Base-by-base conservation (phyloP, 2,113 vertebrate species). In the Xiphophorus maculatus region DNA sequence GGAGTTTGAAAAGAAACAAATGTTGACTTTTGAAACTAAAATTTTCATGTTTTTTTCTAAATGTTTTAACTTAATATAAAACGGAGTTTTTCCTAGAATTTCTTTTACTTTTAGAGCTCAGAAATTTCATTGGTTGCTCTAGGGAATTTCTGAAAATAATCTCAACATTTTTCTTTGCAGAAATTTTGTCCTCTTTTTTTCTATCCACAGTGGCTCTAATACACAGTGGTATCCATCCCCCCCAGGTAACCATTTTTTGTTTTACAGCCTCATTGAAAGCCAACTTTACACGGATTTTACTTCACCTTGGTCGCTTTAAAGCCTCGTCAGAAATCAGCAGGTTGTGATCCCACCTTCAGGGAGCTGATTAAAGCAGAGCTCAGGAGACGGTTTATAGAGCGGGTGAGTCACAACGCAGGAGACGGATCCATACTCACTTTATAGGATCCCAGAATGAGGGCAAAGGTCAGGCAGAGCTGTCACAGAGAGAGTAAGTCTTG, bases 321-420 rank as follows among this genome's bases (percentile, higher is more conserved):
- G 76, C 48, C 61, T 37, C 66, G 82, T 84, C 84, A 88, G 78
- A 80, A 82, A 76, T 37, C 85, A 88, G 86, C 84, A 69, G 13
- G 83, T 83, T 81, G 66, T 85, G 86, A 85, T 85, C 69, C 62
- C 40, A 66, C 73, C 81, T 54, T 3, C 76, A 58, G 86, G 85
- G 76, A 86, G 62, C 71, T 28, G 73, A 84, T 81, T 77, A 35
- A 68, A 78, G 76, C 74, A 1, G 22, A n/a, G 70, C 27, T 27
- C 71, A 28, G 35, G 65, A 51, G 61, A 14, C 58, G 28, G 62
- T 83, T 83, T 42, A 72, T 17, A 29, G 22, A 25, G 3, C 10
- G 27, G 42, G 66, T 17, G 27, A 79, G 65, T 64, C 44, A 48
- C 48, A 77, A 63, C 51, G 6, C n/a, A 68, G 14, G 33, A 17